These are phyloP conservation scores for Trichechus manatus DNA, from an alignment of 2,113 vertebrate genomes.

Conservation along the genomic window DNA sequence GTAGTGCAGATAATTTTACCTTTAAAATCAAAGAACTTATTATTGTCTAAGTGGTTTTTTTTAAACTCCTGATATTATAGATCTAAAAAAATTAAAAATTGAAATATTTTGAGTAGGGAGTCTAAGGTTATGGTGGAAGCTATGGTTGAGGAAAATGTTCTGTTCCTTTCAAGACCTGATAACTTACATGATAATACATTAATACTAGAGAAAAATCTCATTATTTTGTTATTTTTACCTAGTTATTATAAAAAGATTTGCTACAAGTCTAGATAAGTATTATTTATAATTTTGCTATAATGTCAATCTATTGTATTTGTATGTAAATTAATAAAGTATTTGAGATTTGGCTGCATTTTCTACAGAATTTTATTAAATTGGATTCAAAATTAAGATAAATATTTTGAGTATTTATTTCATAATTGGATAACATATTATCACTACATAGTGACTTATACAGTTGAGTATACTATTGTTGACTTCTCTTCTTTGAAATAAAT, in stretches of 20 bases:
- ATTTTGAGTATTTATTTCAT: conserved; percentile 43
- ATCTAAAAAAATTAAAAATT: neutral
- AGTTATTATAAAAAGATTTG: neutral
- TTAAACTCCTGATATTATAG: neutral
- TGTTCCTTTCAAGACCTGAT: neutral
- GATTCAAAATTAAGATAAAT: conserved; percentile 14
- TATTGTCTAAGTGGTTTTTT: neutral
- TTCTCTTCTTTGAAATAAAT: conserved; percentile 46
- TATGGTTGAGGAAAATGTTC: neutral
- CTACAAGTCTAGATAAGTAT: conserved; percentile 2
- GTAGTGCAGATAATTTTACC: neutral
- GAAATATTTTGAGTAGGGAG: neutral
- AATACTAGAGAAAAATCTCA: neutral
- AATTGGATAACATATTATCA: conserved; percentile 6
- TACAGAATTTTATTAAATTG: conserved; percentile 44
- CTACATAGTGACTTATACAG: neutral
- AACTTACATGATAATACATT: neutral
- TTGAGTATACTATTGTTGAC: neutral
- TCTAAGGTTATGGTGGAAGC: neutral
- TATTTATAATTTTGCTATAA: neutral
- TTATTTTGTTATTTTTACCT: neutral
- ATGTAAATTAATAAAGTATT: neutral
- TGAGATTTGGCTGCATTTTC: conserved; percentile 25
- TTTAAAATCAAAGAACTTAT: neutral
- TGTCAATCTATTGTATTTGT: neutral